phyloP scores from a whole-genome alignment of 2,797 vertebrate species.

The Avahi laniger region DNA sequence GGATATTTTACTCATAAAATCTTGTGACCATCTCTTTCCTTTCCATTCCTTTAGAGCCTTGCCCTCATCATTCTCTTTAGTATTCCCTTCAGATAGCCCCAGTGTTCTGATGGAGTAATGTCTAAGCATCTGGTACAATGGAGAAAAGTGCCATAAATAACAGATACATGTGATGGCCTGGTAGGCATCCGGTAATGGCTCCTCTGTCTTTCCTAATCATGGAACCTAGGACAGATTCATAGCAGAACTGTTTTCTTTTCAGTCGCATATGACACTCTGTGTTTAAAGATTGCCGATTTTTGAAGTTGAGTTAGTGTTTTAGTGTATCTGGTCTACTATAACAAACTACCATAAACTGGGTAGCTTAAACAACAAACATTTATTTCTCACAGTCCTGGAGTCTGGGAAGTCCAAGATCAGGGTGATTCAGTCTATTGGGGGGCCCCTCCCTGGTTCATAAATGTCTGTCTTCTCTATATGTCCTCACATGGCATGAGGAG shows the following conservation, averaged over 20 bases:
- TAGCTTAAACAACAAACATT: background rate
- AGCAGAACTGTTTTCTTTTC: background rate
- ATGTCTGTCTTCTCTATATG: background rate
- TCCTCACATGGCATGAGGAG: background rate
- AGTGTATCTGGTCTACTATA: background rate
- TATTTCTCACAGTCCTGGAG: background rate
- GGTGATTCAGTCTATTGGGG: background rate
- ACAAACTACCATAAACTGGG: background rate
- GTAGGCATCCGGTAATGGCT: background rate
- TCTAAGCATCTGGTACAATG: background rate
- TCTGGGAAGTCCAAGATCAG: background rate
- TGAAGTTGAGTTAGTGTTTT: background rate
- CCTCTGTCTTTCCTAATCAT: conserved; percentile 2
- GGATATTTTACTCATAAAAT: background rate
- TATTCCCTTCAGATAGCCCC: background rate
- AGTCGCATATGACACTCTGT: background rate
- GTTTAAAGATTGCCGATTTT: background rate
- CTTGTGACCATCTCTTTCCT: background rate
- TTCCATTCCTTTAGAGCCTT: background rate
- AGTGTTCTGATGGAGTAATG: background rate
- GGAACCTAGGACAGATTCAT: background rate
- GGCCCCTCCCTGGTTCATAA: background rate
- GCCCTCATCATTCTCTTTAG: background rate
- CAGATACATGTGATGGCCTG: background rate
- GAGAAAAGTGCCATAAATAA: background rate